Base-by-base conservation (phyloP, 2,113 vertebrate species). In the Lamprotornis superbus region DNA sequence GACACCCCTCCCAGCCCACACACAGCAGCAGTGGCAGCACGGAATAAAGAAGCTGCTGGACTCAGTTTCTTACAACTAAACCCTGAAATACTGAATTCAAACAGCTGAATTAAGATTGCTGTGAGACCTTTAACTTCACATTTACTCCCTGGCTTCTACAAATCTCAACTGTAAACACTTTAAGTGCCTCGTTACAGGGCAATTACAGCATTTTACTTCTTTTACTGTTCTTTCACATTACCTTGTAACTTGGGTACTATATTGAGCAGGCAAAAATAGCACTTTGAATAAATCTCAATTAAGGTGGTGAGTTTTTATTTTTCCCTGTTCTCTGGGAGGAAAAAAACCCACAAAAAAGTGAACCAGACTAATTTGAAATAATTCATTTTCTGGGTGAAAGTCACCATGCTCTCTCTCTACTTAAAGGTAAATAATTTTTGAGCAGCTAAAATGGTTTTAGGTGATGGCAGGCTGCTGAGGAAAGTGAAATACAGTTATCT, bases 181-280 rank as follows among this genome's bases (percentile, higher is more conserved):
- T 33, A 94, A 86, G 63, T 63, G 60, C 60, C 68, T n/a, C 8
- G 10, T 93, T 88, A 95, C 33, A 67, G 70, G 68, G 68, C 73
- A 97, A 92, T 92, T 95, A 69, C 71, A 67, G 49, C 61, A 86
- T 88, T 95, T 92, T 65, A 59, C 56, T 65, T n/a, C 68, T 93
- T 96, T 88, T 75, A 90, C 85, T 52, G 31, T 47, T 88, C 79
- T 90, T 67, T 56, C 84, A 37, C 78, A 17, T 88, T 95, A 86
- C 82, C 87, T 92, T 59, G 60, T 86, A 95, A 93, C 68, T 70
- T 23, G 33, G 75, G 83, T 80, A 63, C 50, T 70, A 15, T 33
- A 89, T 1, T 8, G 15, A 86, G 49, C 79, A 78, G 65, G 85
- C 63, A 69, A 79, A 90, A 95, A 75, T 1, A 88, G 42, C 64